Conservation (phyloP, 2,113 vertebrate genomes). For the Odontophorus gujanensis region DNA sequence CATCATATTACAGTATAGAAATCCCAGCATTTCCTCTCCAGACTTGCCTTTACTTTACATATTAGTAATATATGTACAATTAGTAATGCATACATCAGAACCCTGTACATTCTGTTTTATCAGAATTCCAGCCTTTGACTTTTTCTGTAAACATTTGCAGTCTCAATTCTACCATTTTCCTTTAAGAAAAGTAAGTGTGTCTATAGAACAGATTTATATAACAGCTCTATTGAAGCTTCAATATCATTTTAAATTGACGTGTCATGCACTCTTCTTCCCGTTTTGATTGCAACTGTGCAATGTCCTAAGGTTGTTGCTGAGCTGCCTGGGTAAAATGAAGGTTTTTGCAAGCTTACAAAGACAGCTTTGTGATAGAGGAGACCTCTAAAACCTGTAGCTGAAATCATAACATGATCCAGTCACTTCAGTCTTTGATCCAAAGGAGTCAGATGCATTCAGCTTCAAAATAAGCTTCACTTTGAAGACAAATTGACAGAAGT, state of each 20-base stretch:
- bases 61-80: no score
- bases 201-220: neutral
- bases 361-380: neutral
- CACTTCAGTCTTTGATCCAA: neutral
- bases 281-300: neutral
- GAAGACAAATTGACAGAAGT: neutral
- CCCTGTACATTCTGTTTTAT: accelerated
- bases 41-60: neutral
- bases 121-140: neutral
- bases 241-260: neutral
- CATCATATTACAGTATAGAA: neutral
- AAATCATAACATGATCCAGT: neutral
- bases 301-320: neutral
- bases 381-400: neutral
- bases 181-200: neutral
- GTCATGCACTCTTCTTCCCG: neutral
- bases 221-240: neutral
- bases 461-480: neutral
- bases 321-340: neutral
- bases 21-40: neutral
- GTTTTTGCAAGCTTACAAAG: neutral
- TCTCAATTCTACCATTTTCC: neutral
- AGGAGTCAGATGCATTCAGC: neutral
- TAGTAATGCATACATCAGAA: neutral
- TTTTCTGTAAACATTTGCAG: neutral